phyloP scores from a whole-genome alignment of 2,888 invertebrate species.

The Latheticus oryzae region DNA sequence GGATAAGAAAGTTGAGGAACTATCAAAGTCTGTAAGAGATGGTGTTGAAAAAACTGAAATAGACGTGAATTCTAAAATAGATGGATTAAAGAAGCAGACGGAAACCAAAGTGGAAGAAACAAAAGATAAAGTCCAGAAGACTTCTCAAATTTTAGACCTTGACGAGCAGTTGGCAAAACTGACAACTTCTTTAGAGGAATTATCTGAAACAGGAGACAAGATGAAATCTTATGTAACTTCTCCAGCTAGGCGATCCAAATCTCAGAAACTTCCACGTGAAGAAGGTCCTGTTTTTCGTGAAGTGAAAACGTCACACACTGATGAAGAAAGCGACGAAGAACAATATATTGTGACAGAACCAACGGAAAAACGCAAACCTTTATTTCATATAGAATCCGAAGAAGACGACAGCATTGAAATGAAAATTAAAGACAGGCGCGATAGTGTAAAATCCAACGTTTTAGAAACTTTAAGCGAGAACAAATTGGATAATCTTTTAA shows the following conservation, averaged over 20 bases:
- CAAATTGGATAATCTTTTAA: conserved; percentile 54
- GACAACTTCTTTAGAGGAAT: conserved; percentile 22
- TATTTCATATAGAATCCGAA: conserved; percentile 66
- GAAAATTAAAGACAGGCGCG: conserved; percentile 48
- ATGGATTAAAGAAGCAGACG: too few relatives aligned
- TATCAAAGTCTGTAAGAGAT: neutral
- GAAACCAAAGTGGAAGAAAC: conserved; percentile 2
- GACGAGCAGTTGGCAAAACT: conserved; percentile 21
- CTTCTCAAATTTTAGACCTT: conserved; percentile 4
- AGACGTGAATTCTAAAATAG: conserved; percentile 1
- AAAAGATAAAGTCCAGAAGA: neutral
- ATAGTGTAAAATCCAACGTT: conserved; percentile 58
- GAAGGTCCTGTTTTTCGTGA: conserved; percentile 62
- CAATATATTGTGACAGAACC: conserved; percentile 54
- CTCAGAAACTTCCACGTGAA: conserved; percentile 58
- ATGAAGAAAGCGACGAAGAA: conserved; percentile 57
- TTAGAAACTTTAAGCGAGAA: conserved; percentile 57
- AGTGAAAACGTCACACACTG: conserved; percentile 55
- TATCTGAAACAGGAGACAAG: conserved; percentile 1
- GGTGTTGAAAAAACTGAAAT: conserved; percentile 4
- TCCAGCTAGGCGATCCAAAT: conserved; percentile 60
- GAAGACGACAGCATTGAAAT: conserved; percentile 58
- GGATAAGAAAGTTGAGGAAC: neutral
- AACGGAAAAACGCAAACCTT: conserved; percentile 56
- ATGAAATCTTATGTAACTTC: conserved; percentile 58